These are phyloP conservation scores for Melanocharis versteri DNA, from an alignment of 2,113 vertebrate genomes.

Conservation along the genomic window DNA sequence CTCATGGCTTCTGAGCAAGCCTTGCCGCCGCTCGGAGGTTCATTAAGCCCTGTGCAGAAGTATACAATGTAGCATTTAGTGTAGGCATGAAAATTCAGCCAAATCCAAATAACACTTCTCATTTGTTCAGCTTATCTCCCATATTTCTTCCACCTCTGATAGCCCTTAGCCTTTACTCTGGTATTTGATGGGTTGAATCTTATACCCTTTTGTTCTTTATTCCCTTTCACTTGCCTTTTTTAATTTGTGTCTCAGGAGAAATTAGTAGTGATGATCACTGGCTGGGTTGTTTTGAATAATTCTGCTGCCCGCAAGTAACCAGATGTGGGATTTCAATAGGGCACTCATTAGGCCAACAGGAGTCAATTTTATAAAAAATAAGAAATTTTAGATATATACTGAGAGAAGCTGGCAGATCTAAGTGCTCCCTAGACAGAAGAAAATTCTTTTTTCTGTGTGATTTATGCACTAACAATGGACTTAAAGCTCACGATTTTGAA, in stretches of 20 bases:
- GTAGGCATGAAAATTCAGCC: neutral
- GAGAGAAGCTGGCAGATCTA: neutral
- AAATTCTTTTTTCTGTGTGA: neutral
- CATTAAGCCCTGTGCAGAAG: neutral
- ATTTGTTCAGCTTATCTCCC: neutral
- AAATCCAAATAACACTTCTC: neutral
- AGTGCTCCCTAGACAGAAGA: neutral
- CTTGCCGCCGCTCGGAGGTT: neutral
- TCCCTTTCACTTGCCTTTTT: neutral
- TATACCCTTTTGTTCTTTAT: neutral
- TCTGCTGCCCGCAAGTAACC: neutral
- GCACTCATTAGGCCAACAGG: neutral
- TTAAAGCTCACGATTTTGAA: neutral
- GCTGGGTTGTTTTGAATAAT: conserved; percentile 10
- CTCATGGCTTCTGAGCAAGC: neutral
- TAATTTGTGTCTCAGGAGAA: neutral
- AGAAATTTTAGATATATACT: neutral
- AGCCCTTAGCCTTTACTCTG: neutral
- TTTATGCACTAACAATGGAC: neutral
- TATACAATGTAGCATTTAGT: neutral
- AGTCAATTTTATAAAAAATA: conserved; percentile 18
- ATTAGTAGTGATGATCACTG: neutral
- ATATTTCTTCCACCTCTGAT: neutral
- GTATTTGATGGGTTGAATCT: neutral
- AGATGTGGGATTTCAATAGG: conserved; percentile 17